These are phyloP conservation scores for Drosophila prolongata DNA, from an alignment of 2,888 invertebrate species.

Conservation along the genomic window DNA sequence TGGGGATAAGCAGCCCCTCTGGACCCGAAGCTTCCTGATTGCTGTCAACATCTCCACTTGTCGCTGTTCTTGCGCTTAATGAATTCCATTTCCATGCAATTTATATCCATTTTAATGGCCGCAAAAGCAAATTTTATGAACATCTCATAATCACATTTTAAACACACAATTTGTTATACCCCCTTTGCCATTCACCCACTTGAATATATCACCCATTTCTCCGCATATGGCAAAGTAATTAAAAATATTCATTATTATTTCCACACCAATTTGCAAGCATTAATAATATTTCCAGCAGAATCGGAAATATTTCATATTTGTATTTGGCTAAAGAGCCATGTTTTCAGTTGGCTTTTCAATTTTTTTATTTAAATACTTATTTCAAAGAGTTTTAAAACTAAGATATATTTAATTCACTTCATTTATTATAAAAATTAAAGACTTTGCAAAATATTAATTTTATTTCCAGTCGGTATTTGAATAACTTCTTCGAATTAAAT, in stretches of 20 bases:
- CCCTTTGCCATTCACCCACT: neutral
- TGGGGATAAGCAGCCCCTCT: neutral
- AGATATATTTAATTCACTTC: no score
- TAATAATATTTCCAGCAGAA: neutral
- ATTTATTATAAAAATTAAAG: no score
- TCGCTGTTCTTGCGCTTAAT: conserved; percentile 18
- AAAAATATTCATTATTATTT: conserved; percentile 9
- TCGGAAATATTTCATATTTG: neutral
- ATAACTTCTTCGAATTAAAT: no score
- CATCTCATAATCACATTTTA: conserved; percentile 63
- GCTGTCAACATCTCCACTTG: conserved; percentile 4
- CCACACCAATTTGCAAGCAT: neutral
- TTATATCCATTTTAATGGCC: conserved; percentile 65
- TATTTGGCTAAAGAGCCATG: no score
- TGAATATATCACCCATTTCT: conserved; percentile 2
- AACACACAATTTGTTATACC: conserved; percentile 67
- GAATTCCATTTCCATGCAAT: conserved; percentile 65
- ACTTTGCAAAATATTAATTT: no score
- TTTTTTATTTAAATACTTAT: no score
- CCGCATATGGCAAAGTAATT: conserved; percentile 9
- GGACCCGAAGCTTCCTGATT: neutral
- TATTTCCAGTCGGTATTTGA: no score
- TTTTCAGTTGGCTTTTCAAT: no score
- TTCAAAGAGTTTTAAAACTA: no score
- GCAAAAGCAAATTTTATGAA: conserved; percentile 66